Evolutionary conservation across 2,113 vertebrate species (phyloP), one percentile per base, ranked within the genome.

Genomic region (Scomber scombrus): DNA sequence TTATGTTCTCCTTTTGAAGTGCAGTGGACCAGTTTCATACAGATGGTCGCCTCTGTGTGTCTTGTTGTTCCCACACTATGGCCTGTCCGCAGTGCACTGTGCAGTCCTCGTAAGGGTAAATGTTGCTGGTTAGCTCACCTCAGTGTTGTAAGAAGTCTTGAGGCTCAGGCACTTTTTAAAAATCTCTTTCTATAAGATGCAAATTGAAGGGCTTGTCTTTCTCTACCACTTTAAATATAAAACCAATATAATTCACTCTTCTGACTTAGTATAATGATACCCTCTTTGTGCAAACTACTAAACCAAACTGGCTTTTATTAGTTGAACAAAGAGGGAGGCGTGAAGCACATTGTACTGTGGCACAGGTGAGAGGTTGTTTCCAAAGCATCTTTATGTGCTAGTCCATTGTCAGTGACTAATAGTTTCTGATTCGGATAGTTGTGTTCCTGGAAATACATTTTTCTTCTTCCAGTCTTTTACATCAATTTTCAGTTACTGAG

Each of bases 21-120:
- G 34, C 68, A 86, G 80, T 88, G 68, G 81, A 87, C 85, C 71
- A 49, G 56, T 84, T 79, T 75, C 80, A 86, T 90, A 82, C 54
- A 82, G 84, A 85, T 81, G 80, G 84, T 81, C 82, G 75, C 70
- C 69, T 71, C 6, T 71, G 76, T 58, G 63, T 75, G 60, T 81
- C 10, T 47, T 23, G 71, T 61, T 63, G 23, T 71, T 74, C 16
- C 47, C 68, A 66, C 68, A 73, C 66, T 10, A 29, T 19, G 71
- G 76, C 58, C 71, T 18, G 64, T 81, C 63, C 78, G 81, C 72
- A 84, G 67, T 84, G 49, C 40, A 3, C 63, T 66, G 11, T 70
- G 34, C 15, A 62, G 52, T 34, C 60, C 21, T 31, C 50, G 58
- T 18, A 13, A 23, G 43, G 23, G 3, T 18, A 63, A 67, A 75